These are phyloP conservation scores for Drosophila atripex DNA, from an alignment of 2,888 invertebrate genomes.

Conservation along the genomic window DNA sequence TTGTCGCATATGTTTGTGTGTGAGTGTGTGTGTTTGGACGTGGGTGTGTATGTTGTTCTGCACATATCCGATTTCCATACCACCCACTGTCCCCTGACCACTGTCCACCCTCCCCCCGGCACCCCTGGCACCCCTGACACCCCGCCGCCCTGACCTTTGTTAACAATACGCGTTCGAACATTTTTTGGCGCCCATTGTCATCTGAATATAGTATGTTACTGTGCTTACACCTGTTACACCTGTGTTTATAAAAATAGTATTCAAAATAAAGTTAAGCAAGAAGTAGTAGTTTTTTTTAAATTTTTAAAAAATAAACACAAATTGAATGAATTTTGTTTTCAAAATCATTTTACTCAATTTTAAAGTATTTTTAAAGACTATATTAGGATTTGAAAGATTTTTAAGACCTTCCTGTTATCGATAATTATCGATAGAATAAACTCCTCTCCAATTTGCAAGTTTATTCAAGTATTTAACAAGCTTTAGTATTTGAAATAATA, in stretches of 20 bases:
- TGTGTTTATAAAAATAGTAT: background rate
- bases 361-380: too few species aligned
- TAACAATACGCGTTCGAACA: conserved; percentile 75
- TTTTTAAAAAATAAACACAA: too few species aligned
- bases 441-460: too few species aligned
- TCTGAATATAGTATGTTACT: conserved; percentile 4
- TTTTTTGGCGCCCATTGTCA: conserved; percentile 41
- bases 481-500: too few species aligned
- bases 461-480: too few species aligned
- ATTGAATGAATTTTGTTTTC: too few species aligned
- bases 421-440: too few species aligned
- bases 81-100: conserved; percentile 10
- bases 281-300: background rate
- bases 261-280: background rate
- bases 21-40: conserved; percentile 3
- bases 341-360: too few species aligned
- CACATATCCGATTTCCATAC: conserved; percentile 69
- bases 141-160: conserved; percentile 51
- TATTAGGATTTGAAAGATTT: too few species aligned
- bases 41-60: conserved; percentile 33
- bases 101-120: too few species aligned
- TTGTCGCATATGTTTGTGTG: conserved; percentile 19
- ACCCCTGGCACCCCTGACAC: background rate
- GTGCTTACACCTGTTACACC: background rate
- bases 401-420: too few species aligned